Evolutionary conservation across 2,113 vertebrate species (phyloP).

Genomic region (Collichthys lucidus): DNA sequence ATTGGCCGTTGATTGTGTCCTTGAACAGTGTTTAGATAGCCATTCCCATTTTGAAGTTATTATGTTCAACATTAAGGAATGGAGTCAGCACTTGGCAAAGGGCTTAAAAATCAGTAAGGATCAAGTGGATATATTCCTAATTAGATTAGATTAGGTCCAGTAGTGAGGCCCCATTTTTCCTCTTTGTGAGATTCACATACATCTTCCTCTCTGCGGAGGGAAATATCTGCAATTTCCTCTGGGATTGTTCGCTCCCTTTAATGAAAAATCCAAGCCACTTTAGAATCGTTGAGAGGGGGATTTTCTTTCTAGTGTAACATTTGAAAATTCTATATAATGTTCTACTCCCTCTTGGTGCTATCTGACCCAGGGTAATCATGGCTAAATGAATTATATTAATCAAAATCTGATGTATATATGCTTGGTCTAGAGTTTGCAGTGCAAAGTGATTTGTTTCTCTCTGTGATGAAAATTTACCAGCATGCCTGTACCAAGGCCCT

Average conservation of each 20-base stretch:
- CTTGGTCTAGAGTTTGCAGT: slow-evolving; percentile 2
- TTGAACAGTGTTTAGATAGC: slow-evolving; percentile 17
- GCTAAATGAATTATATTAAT: slow-evolving; percentile 6
- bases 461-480: not conserved
- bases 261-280: slow-evolving; percentile 18
- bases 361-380: slow-evolving; percentile 8
- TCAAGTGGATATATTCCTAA: slow-evolving; percentile 55
- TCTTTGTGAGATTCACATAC: slow-evolving; percentile 23
- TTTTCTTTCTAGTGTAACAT: slow-evolving; percentile 11
- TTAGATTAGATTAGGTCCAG: slow-evolving; percentile 58
- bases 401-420: not conserved
- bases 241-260: slow-evolving; percentile 21
- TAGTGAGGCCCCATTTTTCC: slow-evolving; percentile 38
- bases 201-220: slow-evolving; percentile 19
- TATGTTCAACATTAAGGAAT: slow-evolving; percentile 35
- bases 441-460: slow-evolving; percentile 10
- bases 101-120: slow-evolving; percentile 41
- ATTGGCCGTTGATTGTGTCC: not conserved
- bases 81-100: slow-evolving; percentile 43
- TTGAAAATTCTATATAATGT: slow-evolving; percentile 19
- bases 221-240: slow-evolving; percentile 44
- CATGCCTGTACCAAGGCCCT: not conserved
- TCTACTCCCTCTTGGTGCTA: slow-evolving; percentile 1
- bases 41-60: slow-evolving; percentile 32
- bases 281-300: not conserved